phyloP scores from a whole-genome alignment of 2,113 vertebrate species.

The Phalacrocorax aristotelis region DNA sequence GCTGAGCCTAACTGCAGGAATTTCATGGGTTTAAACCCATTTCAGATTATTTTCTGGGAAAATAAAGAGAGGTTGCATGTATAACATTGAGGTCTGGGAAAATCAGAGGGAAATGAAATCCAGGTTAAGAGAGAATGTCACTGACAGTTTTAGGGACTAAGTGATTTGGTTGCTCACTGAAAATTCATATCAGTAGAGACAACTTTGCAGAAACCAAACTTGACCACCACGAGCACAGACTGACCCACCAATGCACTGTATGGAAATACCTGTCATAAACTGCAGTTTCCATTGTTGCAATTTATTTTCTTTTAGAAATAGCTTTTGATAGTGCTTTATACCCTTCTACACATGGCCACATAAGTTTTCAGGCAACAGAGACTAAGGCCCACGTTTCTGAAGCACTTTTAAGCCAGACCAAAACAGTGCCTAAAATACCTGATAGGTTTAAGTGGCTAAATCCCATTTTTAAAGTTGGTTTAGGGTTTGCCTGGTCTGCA shows the following conservation, averaged over 20 bases:
- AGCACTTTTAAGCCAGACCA: background rate
- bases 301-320: background rate
- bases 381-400: background rate
- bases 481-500: background rate
- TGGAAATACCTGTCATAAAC: background rate
- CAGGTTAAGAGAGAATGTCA: background rate
- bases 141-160: background rate
- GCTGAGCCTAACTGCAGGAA: background rate
- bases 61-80: background rate
- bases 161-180: background rate
- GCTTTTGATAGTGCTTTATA: background rate
- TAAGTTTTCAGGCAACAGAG: background rate
- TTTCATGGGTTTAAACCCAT: background rate
- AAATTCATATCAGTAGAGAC: background rate
- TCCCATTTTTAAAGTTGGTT: background rate
- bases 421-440: background rate
- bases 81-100: background rate
- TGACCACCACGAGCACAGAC: background rate
- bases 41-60: background rate
- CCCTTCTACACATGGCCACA: background rate
- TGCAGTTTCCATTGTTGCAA: background rate
- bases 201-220: background rate
- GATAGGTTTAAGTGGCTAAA: background rate
- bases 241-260: background rate
- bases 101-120: background rate